Evolutionary conservation across 2,113 vertebrate species (phyloP).

Genomic region (Etheostoma cragini): DNA sequence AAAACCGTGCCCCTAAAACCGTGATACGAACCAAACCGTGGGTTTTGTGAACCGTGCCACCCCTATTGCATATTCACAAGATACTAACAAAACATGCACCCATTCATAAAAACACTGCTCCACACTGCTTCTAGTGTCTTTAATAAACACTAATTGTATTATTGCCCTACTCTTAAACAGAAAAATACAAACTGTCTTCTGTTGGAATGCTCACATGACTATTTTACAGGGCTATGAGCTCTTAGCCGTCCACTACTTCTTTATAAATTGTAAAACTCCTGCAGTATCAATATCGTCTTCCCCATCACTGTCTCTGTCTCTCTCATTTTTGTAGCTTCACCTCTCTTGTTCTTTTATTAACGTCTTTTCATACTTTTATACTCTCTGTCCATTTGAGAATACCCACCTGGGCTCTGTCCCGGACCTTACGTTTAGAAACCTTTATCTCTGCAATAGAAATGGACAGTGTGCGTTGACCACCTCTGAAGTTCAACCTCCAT

Average conservation of each 20-base stretch:
- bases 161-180: not conserved
- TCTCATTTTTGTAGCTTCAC: not conserved
- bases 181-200: not conserved
- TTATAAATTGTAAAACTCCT: not conserved
- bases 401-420: not conserved
- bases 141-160: not conserved
- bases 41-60: no score
- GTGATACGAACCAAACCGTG: no score
- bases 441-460: not conserved
- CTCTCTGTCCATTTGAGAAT: slow-evolving; percentile 12
- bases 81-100: not conserved
- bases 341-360: slow-evolving; percentile 1
- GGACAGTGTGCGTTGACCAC: not conserved
- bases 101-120: not conserved
- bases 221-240: not conserved
- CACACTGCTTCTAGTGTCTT: not conserved
- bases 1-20: no score
- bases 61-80: not conserved
- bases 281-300: not conserved
- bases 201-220: not conserved
- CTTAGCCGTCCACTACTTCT: not conserved
- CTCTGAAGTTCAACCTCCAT: not conserved
- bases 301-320: not conserved
- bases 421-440: slow-evolving; percentile 1
- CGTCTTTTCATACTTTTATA: slow-evolving; percentile 9